Percentiles rank a stretch among this genome's conserved stretches.
Conservation (phyloP, 2,888 invertebrate species). For the Psylliodes chrysocephalus region DNA sequence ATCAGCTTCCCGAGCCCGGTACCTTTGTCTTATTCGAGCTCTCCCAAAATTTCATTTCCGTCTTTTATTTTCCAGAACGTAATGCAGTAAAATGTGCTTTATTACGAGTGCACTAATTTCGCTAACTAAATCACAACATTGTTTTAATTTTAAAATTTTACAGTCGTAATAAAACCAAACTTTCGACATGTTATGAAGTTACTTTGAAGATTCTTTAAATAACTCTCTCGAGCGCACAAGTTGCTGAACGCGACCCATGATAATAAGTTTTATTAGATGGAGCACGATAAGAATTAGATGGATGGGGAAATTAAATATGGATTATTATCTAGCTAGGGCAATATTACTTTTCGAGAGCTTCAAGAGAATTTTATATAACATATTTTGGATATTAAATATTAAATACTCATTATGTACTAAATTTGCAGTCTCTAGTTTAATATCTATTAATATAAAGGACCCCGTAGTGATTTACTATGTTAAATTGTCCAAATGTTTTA, state of each 20-base stretch:
- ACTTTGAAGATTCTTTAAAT: slow-evolving; percentile 15
- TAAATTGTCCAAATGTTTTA: too few relatives aligned
- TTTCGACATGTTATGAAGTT: slow-evolving; percentile 5
- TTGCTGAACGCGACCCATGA: background rate
- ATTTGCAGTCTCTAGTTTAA: too few relatives aligned
- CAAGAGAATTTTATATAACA: too few relatives aligned
- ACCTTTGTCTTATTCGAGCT: slow-evolving; percentile 7
- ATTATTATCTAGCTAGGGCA: too few relatives aligned
- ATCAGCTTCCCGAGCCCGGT: too few relatives aligned
- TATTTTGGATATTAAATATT: too few relatives aligned
- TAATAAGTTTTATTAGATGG: slow-evolving; percentile 1
- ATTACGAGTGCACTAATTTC: slow-evolving; percentile 9
- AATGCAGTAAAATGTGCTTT: slow-evolving; percentile 12
- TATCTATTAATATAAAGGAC: too few relatives aligned
- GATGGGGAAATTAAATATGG: slow-evolving; percentile 2
- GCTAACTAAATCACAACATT: slow-evolving; percentile 9
- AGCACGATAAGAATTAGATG: background rate
- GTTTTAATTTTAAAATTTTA: slow-evolving; percentile 13
- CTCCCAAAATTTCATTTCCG: slow-evolving; percentile 1
- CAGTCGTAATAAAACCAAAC: slow-evolving; percentile 6
- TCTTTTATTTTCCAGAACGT: slow-evolving; percentile 6
- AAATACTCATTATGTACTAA: too few relatives aligned
- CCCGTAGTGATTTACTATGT: too few relatives aligned
- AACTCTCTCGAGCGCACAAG: background rate
- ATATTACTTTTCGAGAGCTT: too few relatives aligned